These are phyloP conservation scores for Eubucco bourcierii DNA, from an alignment of 2,113 vertebrate species.

Conservation along the genomic window DNA sequence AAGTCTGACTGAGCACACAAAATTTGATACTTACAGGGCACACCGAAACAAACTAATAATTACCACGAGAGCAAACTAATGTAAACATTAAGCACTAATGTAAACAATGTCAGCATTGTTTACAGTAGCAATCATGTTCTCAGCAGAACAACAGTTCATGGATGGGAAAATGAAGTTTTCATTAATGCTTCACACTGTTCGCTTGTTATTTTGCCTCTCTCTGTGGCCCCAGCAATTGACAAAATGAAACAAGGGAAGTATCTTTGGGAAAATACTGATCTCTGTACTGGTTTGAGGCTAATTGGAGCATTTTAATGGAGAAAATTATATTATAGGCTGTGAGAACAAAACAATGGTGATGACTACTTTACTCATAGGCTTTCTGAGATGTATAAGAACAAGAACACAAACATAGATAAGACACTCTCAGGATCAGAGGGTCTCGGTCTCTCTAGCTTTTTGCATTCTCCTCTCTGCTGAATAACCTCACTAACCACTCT, in stretches of 20 bases:
- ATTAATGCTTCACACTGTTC: neutral
- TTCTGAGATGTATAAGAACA: no score
- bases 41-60: neutral
- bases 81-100: neutral
- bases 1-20: neutral
- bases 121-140: neutral
- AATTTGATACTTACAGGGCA: neutral
- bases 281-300: no score
- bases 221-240: neutral
- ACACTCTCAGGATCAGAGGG: no score
- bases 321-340: no score
- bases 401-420: no score
- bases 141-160: neutral
- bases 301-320: no score
- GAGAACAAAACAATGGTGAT: no score
- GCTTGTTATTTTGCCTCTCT: neutral
- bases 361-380: no score
- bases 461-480: no score
- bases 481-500: no score
- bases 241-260: neutral
- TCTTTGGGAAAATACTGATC: neutral
- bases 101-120: neutral
- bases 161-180: neutral
- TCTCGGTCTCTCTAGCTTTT: no score
- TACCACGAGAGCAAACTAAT: neutral